Evolutionary conservation across 2,888 invertebrate genomes (phyloP).

Genomic region (Cataglyphis altisquamis): DNA sequence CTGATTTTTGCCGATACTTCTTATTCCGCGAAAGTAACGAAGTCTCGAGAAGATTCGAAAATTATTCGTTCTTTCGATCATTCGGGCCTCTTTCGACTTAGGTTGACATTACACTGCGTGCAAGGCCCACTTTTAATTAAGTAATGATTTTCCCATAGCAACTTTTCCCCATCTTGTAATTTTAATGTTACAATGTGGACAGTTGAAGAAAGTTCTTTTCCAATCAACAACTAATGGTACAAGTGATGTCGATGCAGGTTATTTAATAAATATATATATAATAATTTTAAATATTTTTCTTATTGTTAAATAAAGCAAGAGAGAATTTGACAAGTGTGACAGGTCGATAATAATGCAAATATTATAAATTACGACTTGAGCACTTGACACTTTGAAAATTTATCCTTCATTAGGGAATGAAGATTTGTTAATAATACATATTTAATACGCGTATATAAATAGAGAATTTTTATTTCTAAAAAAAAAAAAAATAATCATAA

Average conservation of each 20-base stretch:
- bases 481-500: background rate
- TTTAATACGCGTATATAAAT: slow-evolving; percentile 10
- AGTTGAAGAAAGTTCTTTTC: background rate
- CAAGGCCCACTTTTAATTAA: background rate
- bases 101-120: background rate
- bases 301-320: slow-evolving; percentile 17
- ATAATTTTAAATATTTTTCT: slow-evolving; percentile 21
- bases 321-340: slow-evolving; percentile 16
- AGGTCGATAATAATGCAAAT: slow-evolving; percentile 30
- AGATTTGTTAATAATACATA: slow-evolving; percentile 27
- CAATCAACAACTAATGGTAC: background rate
- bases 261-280: background rate
- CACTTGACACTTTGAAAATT: slow-evolving; percentile 10
- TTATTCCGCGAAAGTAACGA: slow-evolving; percentile 18
- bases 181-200: background rate
- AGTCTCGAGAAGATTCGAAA: slow-evolving; percentile 21
- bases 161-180: background rate
- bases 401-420: background rate
- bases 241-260: background rate
- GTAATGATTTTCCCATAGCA: background rate
- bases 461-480: background rate
- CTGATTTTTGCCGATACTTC: slow-evolving; percentile 34
- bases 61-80: background rate
- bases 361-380: slow-evolving; percentile 10
- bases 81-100: background rate